Evolutionary conservation across 2,888 invertebrate genomes (phyloP).

Genomic region (Dilophus febrilis): DNA sequence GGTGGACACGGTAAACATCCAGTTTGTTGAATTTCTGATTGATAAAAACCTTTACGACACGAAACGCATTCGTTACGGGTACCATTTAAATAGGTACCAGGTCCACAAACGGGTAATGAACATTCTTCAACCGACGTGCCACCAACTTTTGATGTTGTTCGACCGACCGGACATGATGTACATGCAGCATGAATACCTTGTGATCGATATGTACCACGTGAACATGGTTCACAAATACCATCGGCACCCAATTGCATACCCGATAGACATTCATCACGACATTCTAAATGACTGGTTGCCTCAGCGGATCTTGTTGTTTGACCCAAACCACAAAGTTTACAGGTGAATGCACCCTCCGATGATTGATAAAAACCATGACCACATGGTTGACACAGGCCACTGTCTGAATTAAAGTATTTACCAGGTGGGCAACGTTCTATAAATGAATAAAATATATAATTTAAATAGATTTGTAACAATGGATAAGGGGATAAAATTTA

Average conservation of each 20-base stretch:
- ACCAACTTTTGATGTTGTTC: conserved; percentile 75
- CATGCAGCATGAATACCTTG: conserved; percentile 82
- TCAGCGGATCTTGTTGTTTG: conserved; percentile 84
- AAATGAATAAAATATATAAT: conserved; percentile 9
- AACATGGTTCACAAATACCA: conserved; percentile 85
- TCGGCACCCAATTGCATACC: conserved; percentile 73
- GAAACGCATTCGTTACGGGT: conserved; percentile 71
- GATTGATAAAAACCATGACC: conserved; percentile 90
- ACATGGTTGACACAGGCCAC: conserved; percentile 77
- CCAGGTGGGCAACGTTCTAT: conserved; percentile 82
- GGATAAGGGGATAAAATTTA: neutral
- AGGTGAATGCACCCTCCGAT: conserved; percentile 76
- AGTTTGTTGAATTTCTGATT: conserved; percentile 75
- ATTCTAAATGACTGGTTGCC: conserved; percentile 72
- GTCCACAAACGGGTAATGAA: conserved; percentile 72
- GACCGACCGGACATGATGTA: conserved; percentile 69
- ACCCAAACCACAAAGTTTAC: conserved; percentile 73
- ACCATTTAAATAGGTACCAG: conserved; percentile 71
- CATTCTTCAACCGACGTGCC: conserved; percentile 78
- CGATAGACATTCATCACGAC: conserved; percentile 66
- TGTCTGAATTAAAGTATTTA: conserved; percentile 79
- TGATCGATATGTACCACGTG: conserved; percentile 69
- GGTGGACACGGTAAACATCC: conserved; percentile 74
- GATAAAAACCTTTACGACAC: conserved; percentile 82
- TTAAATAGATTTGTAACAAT: no score